A percentile compares a stretch with the other conserved stretches of the same genome.
These are phyloP conservation scores for Macrosoma leucophasiata DNA, from an alignment of 2,888 invertebrate species.

Conservation along the genomic window DNA sequence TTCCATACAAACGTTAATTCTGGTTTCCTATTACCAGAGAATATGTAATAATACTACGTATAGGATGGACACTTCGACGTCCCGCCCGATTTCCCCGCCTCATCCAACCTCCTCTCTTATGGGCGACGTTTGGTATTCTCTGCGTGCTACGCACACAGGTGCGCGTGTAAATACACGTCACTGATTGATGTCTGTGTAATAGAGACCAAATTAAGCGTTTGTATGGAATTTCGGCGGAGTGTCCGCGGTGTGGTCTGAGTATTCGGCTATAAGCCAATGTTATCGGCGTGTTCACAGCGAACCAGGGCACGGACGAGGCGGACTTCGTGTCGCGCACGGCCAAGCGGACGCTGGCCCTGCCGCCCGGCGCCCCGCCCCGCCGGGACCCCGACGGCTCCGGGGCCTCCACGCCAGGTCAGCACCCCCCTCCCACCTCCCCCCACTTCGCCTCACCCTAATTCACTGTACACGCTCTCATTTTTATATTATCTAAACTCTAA, in stretches of 20 bases:
- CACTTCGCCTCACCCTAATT: constrained; percentile 6
- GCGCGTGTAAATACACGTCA: no score
- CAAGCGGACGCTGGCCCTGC: constrained; percentile 58
- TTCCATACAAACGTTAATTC: no score
- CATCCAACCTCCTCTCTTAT: no score
- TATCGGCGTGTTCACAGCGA: constrained; percentile 31
- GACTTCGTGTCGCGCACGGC: constrained; percentile 49
- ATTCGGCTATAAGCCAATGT: not conserved
- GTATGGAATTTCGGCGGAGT: no score
- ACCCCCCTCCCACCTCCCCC: not conserved
- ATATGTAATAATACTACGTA: no score
- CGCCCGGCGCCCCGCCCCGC: constrained; percentile 49
- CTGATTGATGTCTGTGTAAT: no score
- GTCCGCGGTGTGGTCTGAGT: constrained; percentile 1
- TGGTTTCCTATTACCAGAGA: no score
- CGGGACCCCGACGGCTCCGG: constrained; percentile 53
- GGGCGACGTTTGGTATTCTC: no score
- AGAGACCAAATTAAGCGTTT: no score
- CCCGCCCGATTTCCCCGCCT: no score
- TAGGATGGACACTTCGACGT: no score
- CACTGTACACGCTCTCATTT: constrained; percentile 11
- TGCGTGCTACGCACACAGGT: no score
- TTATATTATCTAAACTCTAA: constrained; percentile 12
- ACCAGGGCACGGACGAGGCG: constrained; percentile 50
- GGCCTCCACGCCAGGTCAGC: constrained; percentile 61